Evolutionary conservation across 1,140 invertebrate genomes (phyloP), one percentile per base, ranked within the genome.

Genomic region (Acromyrmex echinatior): DNA sequence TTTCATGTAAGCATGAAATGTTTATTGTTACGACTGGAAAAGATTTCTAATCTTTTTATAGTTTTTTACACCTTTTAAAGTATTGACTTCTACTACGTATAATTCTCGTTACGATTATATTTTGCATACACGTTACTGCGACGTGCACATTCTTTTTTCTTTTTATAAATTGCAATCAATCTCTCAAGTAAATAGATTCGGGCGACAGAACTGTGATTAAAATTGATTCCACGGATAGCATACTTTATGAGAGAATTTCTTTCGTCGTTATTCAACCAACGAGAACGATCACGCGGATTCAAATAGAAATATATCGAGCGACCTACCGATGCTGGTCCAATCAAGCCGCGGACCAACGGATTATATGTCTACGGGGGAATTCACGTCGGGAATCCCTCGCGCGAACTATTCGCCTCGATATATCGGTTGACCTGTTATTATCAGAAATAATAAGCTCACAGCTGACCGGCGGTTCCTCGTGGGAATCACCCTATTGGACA

Each of bases 391-490:
- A 81, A 65, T 73, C 21, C 39, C 66, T 65, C 66, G 35, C 49
- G 80, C 53, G 68, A 73, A 81, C n/a, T 56, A 39, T 74, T 63
- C 78, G 86, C 51, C 49, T 49, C 88, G 88, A 86, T 74, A 84
- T 84, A 84, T 84, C 45, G 62, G 63, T 60, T 76, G 77, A 86
- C 78, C 78, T 53, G 78, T 86, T 89, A 86, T 71, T 81, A 86
- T 89, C 87, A 81, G 84, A 89, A 89, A 90, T 90, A 81, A 90
- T 90, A 90, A 89, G 88, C 49, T 51, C 80, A 60, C 45, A 76
- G 35, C 62, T 62, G 79, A 53, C 39, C 45, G 45, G 58, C 39
- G n/a, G 45, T 89, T 62, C 56, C 62, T 45, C 74, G 60, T 56
- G 73, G 87, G 74, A 87, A 90, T 89, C 82, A 65, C 31, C 66